A percentile compares a stretch with the other conserved stretches of the same genome.
Evolutionary conservation across 2,113 vertebrate genomes (phyloP).

Genomic region (Tyto alba): DNA sequence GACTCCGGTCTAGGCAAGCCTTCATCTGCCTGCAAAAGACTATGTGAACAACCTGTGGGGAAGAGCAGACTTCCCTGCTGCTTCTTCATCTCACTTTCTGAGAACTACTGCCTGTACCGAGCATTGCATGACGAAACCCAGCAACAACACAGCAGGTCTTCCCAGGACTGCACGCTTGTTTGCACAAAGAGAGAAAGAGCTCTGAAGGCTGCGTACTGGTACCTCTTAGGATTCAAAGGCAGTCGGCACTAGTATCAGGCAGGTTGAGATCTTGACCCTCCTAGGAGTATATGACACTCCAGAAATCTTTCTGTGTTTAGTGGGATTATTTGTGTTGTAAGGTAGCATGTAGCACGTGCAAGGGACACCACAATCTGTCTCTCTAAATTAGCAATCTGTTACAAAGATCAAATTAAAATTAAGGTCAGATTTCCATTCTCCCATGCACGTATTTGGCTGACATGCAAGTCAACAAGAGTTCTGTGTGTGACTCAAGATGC

Average conservation of each 20-base stretch:
- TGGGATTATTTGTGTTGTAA: slow-evolving; percentile 12
- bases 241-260: not conserved
- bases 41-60: not conserved
- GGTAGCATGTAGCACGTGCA: not conserved
- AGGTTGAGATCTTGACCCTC: not conserved
- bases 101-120: not conserved
- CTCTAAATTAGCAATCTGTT: slow-evolving; percentile 46
- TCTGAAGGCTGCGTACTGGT: not conserved
- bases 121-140: not conserved
- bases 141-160: not conserved
- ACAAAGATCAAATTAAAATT: slow-evolving; percentile 19
- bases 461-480: slow-evolving; percentile 32
- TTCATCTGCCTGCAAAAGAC: not conserved
- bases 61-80: not conserved
- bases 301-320: not conserved
- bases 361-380: slow-evolving; percentile 27
- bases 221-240: not conserved
- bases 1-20: not conserved
- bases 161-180: not conserved
- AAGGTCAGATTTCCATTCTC: slow-evolving; percentile 44
- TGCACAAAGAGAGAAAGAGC: not conserved
- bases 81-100: not conserved
- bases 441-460: slow-evolving; percentile 24
- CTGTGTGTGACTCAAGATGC: slow-evolving; percentile 27
- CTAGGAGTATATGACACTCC: not conserved